Conservation (phyloP, 2,888 invertebrate genomes). For the Drosophila kanekoi region DNA sequence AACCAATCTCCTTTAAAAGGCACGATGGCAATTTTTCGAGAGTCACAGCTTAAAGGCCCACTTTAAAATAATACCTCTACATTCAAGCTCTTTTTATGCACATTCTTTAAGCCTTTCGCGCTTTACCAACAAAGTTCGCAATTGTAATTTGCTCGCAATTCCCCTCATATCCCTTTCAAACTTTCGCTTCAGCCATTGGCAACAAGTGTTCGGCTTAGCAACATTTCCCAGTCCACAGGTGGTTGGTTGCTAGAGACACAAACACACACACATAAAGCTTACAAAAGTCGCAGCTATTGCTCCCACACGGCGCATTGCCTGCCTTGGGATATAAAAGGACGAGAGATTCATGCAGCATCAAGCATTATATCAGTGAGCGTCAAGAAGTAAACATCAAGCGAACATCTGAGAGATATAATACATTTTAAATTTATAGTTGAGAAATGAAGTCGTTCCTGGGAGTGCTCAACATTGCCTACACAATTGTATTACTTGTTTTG, state of each 20-base stretch:
- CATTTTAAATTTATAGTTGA: conserved; percentile 5
- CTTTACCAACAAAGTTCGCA: neutral
- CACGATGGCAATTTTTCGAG: too few relatives aligned
- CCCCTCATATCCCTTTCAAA: neutral
- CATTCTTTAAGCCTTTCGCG: neutral
- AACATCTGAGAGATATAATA: conserved; percentile 15
- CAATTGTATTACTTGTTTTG: conserved; percentile 65
- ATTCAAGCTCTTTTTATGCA: neutral
- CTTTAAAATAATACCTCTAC: too few relatives aligned
- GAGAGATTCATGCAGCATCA: conserved; percentile 64
- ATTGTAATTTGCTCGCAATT: neutral
- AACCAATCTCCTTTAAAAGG: too few relatives aligned
- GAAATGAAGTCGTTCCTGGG: conserved; percentile 77
- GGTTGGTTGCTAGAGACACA: conserved; percentile 27
- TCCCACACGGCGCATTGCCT: neutral
- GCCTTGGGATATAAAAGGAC: conserved; percentile 82
- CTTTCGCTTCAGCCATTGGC: conserved; percentile 37
- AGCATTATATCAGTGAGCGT: conserved; percentile 76
- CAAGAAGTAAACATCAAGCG: conserved; percentile 57
- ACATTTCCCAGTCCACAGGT: conserved; percentile 46
- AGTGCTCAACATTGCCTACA: conserved; percentile 69
- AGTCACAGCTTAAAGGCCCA: too few relatives aligned
- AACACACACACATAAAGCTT: conserved; percentile 7
- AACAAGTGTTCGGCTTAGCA: conserved; percentile 43
- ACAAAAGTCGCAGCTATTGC: conserved; percentile 22